A percentile compares a stretch with the other conserved stretches of the same genome.
Conservation (phyloP, 1,140 invertebrate species). For the Pachypsylla venusta region DNA sequence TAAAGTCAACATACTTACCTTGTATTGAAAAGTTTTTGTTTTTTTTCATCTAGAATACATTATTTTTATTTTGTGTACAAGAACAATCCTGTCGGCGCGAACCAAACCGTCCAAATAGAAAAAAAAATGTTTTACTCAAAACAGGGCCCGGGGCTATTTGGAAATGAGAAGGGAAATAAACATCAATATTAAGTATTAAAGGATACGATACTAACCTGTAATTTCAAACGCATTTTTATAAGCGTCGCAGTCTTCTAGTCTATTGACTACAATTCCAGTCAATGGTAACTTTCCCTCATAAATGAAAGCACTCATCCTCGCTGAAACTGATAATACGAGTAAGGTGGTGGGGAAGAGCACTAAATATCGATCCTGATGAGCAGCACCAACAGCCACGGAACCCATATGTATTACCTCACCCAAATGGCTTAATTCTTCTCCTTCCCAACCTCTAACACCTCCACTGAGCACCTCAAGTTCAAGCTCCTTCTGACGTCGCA, state of each 20-base stretch:
- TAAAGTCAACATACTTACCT: no score
- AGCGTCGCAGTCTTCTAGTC: constrained; percentile 60
- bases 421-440: constrained; percentile 59
- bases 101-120: no score
- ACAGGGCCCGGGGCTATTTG: no score
- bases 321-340: constrained; percentile 78
- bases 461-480: constrained; percentile 88
- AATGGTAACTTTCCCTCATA: constrained; percentile 88
- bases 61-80: neutral
- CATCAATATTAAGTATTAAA: no score
- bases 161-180: no score
- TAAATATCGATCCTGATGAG: constrained; percentile 77
- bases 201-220: constrained; percentile 37
- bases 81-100: no score
- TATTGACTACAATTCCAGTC: constrained; percentile 61
- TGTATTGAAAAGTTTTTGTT: no score
- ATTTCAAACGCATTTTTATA: constrained; percentile 86
- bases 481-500: constrained; percentile 86
- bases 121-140: no score
- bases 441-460: constrained; percentile 86
- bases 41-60: no score
- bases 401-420: constrained; percentile 74
- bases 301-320: constrained; percentile 83
- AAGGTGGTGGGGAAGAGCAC: constrained; percentile 78
- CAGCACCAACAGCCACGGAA: constrained; percentile 62